A percentile compares a stretch with the other conserved stretches of the same genome.
phyloP scores from a whole-genome alignment of 2,888 invertebrate species.

The Philopedon plagiatum region DNA sequence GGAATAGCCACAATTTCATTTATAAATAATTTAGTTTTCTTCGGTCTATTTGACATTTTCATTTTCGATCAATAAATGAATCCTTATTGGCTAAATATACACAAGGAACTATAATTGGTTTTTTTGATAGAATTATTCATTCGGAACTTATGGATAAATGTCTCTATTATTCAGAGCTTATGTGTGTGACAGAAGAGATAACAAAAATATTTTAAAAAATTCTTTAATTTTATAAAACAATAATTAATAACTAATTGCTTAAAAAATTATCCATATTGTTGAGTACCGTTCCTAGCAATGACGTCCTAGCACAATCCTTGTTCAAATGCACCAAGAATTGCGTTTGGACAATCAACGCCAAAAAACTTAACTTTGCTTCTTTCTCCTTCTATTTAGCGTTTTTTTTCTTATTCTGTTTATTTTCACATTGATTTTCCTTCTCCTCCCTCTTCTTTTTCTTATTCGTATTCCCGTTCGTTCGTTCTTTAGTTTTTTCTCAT shows the following conservation, averaged over 20 bases:
- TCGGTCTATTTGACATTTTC: conserved; percentile 35
- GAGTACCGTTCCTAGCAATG: conserved; percentile 70
- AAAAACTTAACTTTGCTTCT: conserved; percentile 60
- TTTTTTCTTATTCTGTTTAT: not conserved
- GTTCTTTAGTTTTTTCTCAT: too few species aligned
- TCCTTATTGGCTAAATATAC: not conserved
- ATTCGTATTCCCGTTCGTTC: too few species aligned
- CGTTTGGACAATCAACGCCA: conserved; percentile 80
- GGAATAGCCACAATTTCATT: too few species aligned
- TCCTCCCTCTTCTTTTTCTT: not conserved
- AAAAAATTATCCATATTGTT: too few species aligned
- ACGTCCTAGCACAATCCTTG: conserved; percentile 78
- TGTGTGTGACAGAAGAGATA: too few species aligned
- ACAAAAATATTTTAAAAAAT: too few species aligned
- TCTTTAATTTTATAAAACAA: too few species aligned
- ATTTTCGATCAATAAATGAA: conserved; percentile 41
- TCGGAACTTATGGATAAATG: too few species aligned
- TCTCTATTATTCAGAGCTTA: too few species aligned
- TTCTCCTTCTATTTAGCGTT: not conserved
- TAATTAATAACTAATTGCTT: too few species aligned
- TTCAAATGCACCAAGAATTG: conserved; percentile 74
- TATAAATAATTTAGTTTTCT: conserved; percentile 30
- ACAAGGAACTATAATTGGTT: conserved; percentile 31
- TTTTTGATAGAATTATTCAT: too few species aligned
- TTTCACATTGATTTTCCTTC: not conserved